These are phyloP conservation scores for Entosphenus tridentatus DNA, from an alignment of 2,113 vertebrate genomes.

Conservation along the genomic window DNA sequence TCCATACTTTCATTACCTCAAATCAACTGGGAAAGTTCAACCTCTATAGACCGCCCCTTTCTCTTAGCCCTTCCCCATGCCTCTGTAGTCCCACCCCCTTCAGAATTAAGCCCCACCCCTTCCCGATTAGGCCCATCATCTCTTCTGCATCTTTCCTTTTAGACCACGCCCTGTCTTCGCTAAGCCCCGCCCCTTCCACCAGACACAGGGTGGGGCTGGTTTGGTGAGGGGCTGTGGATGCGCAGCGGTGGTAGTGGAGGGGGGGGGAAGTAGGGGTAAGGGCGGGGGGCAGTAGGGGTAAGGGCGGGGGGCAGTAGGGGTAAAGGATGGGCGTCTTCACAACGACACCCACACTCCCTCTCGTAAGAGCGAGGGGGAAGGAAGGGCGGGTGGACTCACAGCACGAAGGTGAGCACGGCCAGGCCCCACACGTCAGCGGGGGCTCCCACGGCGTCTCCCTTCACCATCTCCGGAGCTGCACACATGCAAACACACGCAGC, in stretches of 20 bases:
- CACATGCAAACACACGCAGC: slow-evolving; percentile 8
- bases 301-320: background rate
- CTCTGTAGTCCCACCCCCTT: too few species aligned
- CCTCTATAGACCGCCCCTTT: too few species aligned
- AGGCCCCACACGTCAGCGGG: slow-evolving; percentile 84
- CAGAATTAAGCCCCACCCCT: too few species aligned
- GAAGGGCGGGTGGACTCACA: slow-evolving; percentile 36
- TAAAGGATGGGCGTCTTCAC: background rate
- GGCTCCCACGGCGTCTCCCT: slow-evolving; percentile 70
- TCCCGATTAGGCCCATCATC: too few species aligned
- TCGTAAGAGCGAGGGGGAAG: background rate
- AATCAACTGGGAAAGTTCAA: too few species aligned
- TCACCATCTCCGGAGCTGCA: slow-evolving; percentile 85
- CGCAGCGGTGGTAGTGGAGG: background rate
- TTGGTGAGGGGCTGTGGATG: too few species aligned
- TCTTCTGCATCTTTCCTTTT: too few species aligned
- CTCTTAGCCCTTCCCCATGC: too few species aligned
- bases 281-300: background rate
- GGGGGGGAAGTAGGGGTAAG: background rate
- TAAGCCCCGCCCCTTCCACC: too few species aligned
- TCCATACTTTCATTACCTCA: too few species aligned
- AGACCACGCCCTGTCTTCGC: too few species aligned
- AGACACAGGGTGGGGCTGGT: too few species aligned
- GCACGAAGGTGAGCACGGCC: slow-evolving; percentile 65
- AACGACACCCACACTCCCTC: slow-evolving; percentile 9